Evolutionary conservation across 92 coral and sea anemone genomes (phyloP).

Genomic region (Heliopora coerulea): DNA sequence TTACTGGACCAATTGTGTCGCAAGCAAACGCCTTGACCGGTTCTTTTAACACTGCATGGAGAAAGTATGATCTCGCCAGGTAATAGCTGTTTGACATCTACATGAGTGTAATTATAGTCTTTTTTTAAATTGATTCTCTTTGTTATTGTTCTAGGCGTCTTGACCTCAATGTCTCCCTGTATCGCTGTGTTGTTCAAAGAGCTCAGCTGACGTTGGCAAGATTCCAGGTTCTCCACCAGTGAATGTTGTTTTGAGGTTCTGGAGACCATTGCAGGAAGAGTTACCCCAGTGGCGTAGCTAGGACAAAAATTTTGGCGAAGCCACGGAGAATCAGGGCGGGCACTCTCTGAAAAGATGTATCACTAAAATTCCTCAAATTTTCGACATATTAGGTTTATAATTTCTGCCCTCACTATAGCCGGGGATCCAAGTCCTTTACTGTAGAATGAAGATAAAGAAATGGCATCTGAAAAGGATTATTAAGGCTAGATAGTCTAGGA

Average conservation of each 20-base stretch:
- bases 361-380: too few species aligned
- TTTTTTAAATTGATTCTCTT: background rate
- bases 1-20: conserved; percentile 65
- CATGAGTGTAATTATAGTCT: background rate
- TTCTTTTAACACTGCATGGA: conserved; percentile 95
- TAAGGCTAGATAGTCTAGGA: too few species aligned
- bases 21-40: conserved; percentile 80
- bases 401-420: too few species aligned
- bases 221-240: conserved; percentile 65
- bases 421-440: too few species aligned
- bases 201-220: conserved; percentile 93
- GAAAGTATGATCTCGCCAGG: conserved; percentile 98
- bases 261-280: too few species aligned
- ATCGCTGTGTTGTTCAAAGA: conserved; percentile 93
- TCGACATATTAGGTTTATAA: too few species aligned
- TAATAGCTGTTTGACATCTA: conserved; percentile 12
- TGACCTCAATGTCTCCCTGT: conserved; percentile 80
- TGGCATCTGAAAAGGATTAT: too few species aligned
- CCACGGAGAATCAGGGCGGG: too few species aligned
- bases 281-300: too few species aligned
- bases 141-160: conserved; percentile 65
- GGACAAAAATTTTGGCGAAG: too few species aligned
- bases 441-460: too few species aligned
- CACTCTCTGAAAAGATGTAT: too few species aligned
- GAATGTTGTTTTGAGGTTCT: background rate